These are phyloP conservation scores for Lithophane semibrunnea DNA, from an alignment of 2,888 invertebrate genomes.

Conservation along the genomic window DNA sequence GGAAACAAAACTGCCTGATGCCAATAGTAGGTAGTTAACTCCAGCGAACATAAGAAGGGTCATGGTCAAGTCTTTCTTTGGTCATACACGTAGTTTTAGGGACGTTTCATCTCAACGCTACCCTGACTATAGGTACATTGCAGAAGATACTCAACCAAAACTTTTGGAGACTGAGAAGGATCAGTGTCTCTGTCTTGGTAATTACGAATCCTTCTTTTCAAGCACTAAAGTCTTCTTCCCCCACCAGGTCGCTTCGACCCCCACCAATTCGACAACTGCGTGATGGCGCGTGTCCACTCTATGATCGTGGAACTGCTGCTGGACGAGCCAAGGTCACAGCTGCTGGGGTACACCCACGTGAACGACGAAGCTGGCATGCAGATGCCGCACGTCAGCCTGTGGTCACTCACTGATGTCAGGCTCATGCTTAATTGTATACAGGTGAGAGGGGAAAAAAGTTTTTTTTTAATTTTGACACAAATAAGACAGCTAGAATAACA, in stretches of 20 bases:
- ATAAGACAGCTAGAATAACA: too few species aligned
- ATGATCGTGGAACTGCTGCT: conserved; percentile 95
- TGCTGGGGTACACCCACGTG: conserved; percentile 95
- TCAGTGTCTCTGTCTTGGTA: neutral
- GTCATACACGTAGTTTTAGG: neutral
- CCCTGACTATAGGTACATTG: neutral
- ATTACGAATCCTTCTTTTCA: neutral
- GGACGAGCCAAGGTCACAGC: conserved; percentile 94
- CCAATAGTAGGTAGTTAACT: neutral
- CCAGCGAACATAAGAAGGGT: neutral
- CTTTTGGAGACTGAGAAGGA: neutral
- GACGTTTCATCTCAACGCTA: neutral
- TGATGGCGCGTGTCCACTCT: conserved; percentile 96
- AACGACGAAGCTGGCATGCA: conserved; percentile 96
- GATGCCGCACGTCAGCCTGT: conserved; percentile 95
- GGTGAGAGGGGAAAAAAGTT: conserved; percentile 80
- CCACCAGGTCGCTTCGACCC: conserved; percentile 93
- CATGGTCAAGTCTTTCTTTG: neutral
- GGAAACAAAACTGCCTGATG: too few species aligned
- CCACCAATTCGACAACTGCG: conserved; percentile 93
- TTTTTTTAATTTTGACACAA: too few species aligned
- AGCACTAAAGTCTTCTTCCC: neutral
- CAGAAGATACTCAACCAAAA: neutral
- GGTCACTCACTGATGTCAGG: conserved; percentile 95
- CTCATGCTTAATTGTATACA: conserved; percentile 95